Evolutionary conservation across 2,797 vertebrate genomes (phyloP).

Genomic region (Rhynchotus rufescens): DNA sequence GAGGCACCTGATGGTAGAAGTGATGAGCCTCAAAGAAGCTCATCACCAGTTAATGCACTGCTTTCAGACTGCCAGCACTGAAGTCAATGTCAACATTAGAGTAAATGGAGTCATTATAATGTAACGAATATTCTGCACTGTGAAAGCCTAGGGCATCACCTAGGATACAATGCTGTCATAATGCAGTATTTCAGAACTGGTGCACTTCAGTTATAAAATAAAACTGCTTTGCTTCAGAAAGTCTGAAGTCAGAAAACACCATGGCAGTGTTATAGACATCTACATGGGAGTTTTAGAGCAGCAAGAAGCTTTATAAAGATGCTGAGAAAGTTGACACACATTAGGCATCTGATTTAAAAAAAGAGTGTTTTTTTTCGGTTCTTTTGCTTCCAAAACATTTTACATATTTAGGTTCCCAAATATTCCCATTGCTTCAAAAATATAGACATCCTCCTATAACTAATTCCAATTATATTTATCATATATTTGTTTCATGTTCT

Average conservation of each 20-base stretch:
- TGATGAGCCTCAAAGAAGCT: background rate
- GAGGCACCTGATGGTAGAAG: background rate
- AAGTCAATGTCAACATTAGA: background rate
- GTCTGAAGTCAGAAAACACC: background rate
- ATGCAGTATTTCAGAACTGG: background rate
- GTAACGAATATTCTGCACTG: background rate
- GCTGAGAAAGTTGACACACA: background rate
- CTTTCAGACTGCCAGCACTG: background rate
- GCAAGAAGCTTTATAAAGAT: background rate
- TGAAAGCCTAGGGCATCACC: background rate
- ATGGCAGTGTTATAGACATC: background rate
- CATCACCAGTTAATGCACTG: background rate
- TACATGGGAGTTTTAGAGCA: background rate
- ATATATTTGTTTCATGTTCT: background rate
- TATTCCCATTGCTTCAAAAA: background rate
- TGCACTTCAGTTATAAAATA: background rate
- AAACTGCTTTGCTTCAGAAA: background rate
- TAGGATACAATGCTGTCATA: background rate
- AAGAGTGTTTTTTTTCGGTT: background rate
- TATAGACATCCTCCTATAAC: background rate
- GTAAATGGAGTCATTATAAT: background rate
- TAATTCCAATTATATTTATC: background rate
- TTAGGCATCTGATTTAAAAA: background rate
- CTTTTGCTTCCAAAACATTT: background rate
- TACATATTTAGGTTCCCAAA: background rate